Base-by-base conservation (phyloP, 2,113 vertebrate genomes). In the Oostethus manadensis region DNA sequence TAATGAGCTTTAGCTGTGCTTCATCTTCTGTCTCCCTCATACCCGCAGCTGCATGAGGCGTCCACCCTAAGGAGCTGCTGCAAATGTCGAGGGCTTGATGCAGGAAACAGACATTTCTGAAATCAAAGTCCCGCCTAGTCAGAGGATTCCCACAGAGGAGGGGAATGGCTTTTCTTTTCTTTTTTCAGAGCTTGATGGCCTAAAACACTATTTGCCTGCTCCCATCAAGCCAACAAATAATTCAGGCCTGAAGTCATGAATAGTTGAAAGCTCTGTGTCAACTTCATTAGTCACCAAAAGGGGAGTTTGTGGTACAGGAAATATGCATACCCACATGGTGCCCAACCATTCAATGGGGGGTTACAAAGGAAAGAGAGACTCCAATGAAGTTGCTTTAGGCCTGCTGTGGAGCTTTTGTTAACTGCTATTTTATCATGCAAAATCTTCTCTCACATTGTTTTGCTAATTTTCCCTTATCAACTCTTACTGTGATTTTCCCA, bases 241-340 rank as follows among this genome's bases (percentile, higher is more conserved):
- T 80, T 78, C 71, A 80, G 63, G 51, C 74, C 79, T 65, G 20
- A 49, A 85, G 78, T 86, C 78, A 78, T 81, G 79, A 78, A 82
- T 83, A 74, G 74, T 69, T 79, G 79, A 88, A 86, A 86, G 67
- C 60, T 63, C 66, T 76, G 82, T 82, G 84, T 86, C 82, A 88
- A 88, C 84, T 86, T 85, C 84, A 84, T 88, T 88, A 88, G 84
- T 77, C 79, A 78, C 81, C 76, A 79, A 79, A 1, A 55, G 70
- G 66, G 66, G 78, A 49, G 74, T 71, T 53, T 26, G 75, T 65
- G 60, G 76, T 77, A 63, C 64, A 66, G 82, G 74, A 78, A 81
- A 76, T 66, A 80, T 77, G 70, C 61, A n/a, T 46, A 70, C 66
- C 71, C 70, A 62, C 86, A 84, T 82, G 86, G 80, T 77, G 79